Percentiles rank a stretch among this genome's conserved stretches.
Evolutionary conservation across 1,140 invertebrate genomes (phyloP).

Genomic region (Lerema accius): DNA sequence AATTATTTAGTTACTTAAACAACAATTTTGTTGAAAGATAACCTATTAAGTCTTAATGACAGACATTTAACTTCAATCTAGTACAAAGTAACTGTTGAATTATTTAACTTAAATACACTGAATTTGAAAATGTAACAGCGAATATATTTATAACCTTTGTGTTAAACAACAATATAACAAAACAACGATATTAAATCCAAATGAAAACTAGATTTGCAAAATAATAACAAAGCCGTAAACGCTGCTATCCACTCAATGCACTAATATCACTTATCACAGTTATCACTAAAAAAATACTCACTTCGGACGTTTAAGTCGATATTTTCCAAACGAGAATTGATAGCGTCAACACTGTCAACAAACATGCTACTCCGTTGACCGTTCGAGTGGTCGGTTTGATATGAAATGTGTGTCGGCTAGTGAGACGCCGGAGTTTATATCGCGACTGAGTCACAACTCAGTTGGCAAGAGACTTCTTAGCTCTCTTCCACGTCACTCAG

Average conservation of each 20-base stretch:
- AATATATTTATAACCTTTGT: too few relatives aligned
- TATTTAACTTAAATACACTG: too few relatives aligned
- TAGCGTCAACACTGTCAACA: constrained; percentile 66
- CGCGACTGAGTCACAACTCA: constrained; percentile 67
- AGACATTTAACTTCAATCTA: background rate
- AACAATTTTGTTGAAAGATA: background rate
- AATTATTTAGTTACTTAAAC: constrained; percentile 7
- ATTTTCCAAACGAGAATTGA: constrained; percentile 61
- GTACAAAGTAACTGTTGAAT: too few relatives aligned
- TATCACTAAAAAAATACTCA: constrained; percentile 47
- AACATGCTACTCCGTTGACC: constrained; percentile 50
- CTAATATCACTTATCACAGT: background rate
- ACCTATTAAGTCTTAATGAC: background rate
- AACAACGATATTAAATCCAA: too few relatives aligned
- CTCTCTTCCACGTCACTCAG: constrained; percentile 52
- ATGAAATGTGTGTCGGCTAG: constrained; percentile 50
- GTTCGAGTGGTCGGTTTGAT: constrained; percentile 42
- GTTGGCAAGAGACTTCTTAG: constrained; percentile 63
- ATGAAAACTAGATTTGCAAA: too few relatives aligned
- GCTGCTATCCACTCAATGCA: too few relatives aligned
- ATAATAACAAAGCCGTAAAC: too few relatives aligned
- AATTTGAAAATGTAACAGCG: too few relatives aligned
- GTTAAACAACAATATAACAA: too few relatives aligned
- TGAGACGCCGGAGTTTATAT: constrained; percentile 57
- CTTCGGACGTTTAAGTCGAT: constrained; percentile 60